phyloP scores from a whole-genome alignment of 2,797 vertebrate species.

The Chelonia mydas region DNA sequence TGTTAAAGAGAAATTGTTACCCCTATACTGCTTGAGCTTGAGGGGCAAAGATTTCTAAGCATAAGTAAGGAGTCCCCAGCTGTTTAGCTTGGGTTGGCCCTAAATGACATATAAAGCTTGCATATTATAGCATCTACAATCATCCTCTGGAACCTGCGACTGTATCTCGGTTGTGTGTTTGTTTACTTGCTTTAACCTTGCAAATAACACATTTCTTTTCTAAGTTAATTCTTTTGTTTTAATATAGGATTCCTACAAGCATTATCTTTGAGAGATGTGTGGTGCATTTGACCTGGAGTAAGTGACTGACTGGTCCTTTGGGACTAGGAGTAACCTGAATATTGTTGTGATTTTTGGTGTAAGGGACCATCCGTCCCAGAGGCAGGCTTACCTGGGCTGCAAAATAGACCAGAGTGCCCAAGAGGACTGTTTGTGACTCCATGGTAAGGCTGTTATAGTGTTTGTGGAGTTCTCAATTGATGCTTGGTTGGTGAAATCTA shows the following conservation, averaged over 20 bases:
- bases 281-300: not conserved
- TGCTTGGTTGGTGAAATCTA: not conserved
- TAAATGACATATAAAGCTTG: not conserved
- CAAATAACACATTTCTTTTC: not conserved
- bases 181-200: not conserved
- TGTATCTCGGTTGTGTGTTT: not conserved
- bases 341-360: not conserved
- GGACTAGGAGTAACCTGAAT: not conserved
- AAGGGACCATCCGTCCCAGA: not conserved
- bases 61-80: not conserved
- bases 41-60: not conserved
- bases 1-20: not conserved
- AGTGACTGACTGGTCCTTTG: not conserved
- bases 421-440: not conserved
- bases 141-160: not conserved
- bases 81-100: not conserved
- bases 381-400: not conserved
- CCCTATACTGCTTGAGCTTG: not conserved
- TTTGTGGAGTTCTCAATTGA: not conserved
- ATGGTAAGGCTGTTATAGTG: not conserved
- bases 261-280: not conserved
- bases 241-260: not conserved
- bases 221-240: not conserved
- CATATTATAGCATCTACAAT: not conserved
- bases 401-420: not conserved